Percentiles rank a stretch among this genome's conserved stretches.
These are phyloP conservation scores for Heterocephalus glaber DNA, from an alignment of 2,113 vertebrate species.

Conservation along the genomic window DNA sequence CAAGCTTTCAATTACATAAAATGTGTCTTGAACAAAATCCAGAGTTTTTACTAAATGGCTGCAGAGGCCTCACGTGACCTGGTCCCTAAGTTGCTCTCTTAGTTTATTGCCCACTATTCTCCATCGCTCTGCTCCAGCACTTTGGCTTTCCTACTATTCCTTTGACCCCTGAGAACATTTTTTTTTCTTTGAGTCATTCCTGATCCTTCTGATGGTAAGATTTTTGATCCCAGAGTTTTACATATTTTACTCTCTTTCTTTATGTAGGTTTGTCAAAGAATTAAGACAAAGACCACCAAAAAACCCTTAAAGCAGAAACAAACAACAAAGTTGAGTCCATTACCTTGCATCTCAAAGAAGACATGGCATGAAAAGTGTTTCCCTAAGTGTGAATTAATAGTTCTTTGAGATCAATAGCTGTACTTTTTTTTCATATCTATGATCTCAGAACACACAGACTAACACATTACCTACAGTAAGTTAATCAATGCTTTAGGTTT, in stretches of 20 bases:
- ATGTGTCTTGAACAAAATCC: not conserved
- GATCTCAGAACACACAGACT: not conserved
- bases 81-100: not conserved
- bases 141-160: not conserved
- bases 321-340: not conserved
- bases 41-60: not conserved
- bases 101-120: not conserved
- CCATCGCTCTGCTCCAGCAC: not conserved
- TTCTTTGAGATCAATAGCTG: not conserved
- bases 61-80: not conserved
- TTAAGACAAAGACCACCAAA: not conserved
- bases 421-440: not conserved
- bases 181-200: not conserved
- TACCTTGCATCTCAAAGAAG: not conserved
- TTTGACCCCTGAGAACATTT: not conserved
- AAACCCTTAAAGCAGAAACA: not conserved
- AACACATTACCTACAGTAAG: not conserved
- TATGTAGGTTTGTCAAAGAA: not conserved
- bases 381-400: not conserved
- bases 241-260: not conserved
- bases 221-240: constrained; percentile 27
- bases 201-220: not conserved
- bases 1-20: not conserved
- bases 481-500: not conserved
- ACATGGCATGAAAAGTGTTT: not conserved